phyloP scores from a whole-genome alignment of 2,888 invertebrate species.

The Sialis fuliginosa region DNA sequence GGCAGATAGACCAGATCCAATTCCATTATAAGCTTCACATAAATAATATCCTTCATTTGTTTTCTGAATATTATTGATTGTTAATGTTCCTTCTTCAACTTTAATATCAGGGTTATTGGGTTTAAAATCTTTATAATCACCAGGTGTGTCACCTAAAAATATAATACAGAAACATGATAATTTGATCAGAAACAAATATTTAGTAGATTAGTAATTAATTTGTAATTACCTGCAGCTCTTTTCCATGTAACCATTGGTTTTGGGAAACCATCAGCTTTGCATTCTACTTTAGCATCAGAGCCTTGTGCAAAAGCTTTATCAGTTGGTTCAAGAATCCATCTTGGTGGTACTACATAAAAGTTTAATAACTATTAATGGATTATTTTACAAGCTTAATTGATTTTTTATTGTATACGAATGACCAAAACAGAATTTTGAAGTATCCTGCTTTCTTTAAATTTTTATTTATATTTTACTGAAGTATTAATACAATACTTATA shows the following conservation, averaged over 20 bases:
- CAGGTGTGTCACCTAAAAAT: slow-evolving; percentile 65
- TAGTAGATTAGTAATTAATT: slow-evolving; percentile 4
- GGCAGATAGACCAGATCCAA: slow-evolving; percentile 86
- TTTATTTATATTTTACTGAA: too few species aligned
- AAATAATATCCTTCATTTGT: slow-evolving; percentile 88
- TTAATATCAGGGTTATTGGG: slow-evolving; percentile 79
- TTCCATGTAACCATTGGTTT: slow-evolving; percentile 91
- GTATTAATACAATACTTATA: too few species aligned
- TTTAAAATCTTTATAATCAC: slow-evolving; percentile 85
- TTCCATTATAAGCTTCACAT: slow-evolving; percentile 91
- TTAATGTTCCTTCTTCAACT: slow-evolving; percentile 85
- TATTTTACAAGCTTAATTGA: too few species aligned
- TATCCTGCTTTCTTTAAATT: not conserved
- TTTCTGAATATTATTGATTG: slow-evolving; percentile 80
- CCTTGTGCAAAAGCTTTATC: slow-evolving; percentile 92
- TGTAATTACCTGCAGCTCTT: slow-evolving; percentile 67
- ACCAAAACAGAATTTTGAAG: not conserved
- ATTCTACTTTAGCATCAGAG: slow-evolving; percentile 84
- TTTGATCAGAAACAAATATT: not conserved
- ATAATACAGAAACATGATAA: not conserved
- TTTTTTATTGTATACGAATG: not conserved
- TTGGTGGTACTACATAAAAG: slow-evolving; percentile 67
- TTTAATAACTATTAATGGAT: too few species aligned
- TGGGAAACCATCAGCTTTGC: slow-evolving; percentile 91
- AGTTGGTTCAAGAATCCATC: slow-evolving; percentile 89